Conservation (phyloP, 2,797 vertebrate species). For the Alcedo atthis region DNA sequence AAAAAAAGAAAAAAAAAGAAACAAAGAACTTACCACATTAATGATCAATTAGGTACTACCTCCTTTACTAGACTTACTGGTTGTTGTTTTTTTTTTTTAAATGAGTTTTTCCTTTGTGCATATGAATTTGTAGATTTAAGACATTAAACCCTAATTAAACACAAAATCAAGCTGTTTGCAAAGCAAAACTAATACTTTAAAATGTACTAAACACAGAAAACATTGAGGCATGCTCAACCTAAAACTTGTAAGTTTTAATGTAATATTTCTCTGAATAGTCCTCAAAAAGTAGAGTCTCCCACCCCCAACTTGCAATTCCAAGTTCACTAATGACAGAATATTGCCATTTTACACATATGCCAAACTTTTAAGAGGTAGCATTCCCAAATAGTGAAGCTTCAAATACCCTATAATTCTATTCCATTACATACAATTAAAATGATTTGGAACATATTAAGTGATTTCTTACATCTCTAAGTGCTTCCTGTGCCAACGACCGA, state of each 20-base stretch:
- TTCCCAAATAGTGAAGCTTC: not conserved
- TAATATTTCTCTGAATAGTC: not conserved
- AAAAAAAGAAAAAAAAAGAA: not conserved
- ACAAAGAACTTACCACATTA: not conserved
- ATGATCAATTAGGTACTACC: not conserved
- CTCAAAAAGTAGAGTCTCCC: not conserved
- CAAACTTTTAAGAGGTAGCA: not conserved
- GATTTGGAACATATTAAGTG: not conserved
- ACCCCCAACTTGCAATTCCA: not conserved
- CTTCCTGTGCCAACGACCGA: constrained; percentile 96
- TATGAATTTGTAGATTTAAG: not conserved
- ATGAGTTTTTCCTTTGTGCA: not conserved
- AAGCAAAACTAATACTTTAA: constrained; percentile 1
- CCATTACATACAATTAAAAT: not conserved
- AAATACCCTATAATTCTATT: not conserved
- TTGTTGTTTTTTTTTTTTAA: not conserved
- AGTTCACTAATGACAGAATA: not conserved
- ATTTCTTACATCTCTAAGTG: constrained; percentile 93
- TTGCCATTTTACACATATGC: not conserved
- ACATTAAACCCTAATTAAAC: not conserved
- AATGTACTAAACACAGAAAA: not conserved
- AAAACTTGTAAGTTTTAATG: not conserved
- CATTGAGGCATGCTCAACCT: not conserved
- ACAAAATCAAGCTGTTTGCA: not conserved
- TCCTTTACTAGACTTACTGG: not conserved